phyloP scores from a whole-genome alignment of 2,113 vertebrate genomes.

The Dromaius novaehollandiae region DNA sequence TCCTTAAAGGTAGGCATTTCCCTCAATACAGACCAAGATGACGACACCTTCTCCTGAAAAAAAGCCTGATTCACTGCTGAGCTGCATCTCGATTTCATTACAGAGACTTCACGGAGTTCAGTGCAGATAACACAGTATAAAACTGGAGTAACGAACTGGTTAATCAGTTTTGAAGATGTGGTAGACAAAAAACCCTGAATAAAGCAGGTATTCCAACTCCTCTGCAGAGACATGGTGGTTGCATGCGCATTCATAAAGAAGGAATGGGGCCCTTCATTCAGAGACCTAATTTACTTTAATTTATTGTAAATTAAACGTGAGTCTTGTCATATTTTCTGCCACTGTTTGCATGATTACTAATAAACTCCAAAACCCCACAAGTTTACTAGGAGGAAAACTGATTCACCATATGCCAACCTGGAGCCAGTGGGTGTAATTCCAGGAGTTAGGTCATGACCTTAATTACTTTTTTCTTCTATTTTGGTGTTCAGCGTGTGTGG shows the following conservation, averaged over 20 bases:
- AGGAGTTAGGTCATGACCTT: not conserved
- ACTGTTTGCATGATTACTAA: not conserved
- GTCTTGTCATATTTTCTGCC: not conserved
- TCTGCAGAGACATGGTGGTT: accelerated
- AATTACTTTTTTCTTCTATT: not conserved
- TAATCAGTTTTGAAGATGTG: not conserved
- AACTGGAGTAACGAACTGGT: not conserved
- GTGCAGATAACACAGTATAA: not conserved
- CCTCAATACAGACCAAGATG: not conserved
- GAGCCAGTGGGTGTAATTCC: slow-evolving; percentile 2
- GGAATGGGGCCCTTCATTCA: not conserved
- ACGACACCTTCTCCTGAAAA: not conserved
- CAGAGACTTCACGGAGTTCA: not conserved
- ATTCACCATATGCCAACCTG: accelerated
- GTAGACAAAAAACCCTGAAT: too few relatives aligned
- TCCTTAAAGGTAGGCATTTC: not conserved
- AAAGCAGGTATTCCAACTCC: not conserved
- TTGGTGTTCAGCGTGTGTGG: not conserved
- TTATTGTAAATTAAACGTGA: not conserved
- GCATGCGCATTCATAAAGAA: not conserved
- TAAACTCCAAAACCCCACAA: not conserved
- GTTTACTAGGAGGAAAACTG: not conserved
- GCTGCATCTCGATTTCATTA: too few relatives aligned
- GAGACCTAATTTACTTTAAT: not conserved
- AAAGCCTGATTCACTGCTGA: not conserved